A percentile compares a stretch with the other conserved stretches of the same genome.
Evolutionary conservation across 1,140 invertebrate genomes (phyloP).

Genomic region (Asbolus verrucosus): DNA sequence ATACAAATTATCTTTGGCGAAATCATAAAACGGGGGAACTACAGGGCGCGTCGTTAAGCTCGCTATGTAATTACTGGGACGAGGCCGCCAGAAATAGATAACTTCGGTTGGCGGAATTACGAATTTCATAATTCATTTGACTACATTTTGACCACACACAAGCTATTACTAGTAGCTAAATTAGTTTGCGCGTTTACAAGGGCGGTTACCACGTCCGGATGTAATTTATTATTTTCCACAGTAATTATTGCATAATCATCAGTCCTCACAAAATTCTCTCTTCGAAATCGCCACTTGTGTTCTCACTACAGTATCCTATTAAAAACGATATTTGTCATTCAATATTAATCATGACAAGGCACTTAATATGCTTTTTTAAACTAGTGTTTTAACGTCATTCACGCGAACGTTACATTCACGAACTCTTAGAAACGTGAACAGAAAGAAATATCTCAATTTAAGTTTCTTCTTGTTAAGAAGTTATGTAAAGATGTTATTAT

Average conservation of each 20-base stretch:
- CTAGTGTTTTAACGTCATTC: no score
- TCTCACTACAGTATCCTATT: no score
- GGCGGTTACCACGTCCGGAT: constrained; percentile 19
- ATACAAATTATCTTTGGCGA: constrained; percentile 5
- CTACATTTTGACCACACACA: constrained; percentile 43
- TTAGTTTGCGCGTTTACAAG: constrained; percentile 41
- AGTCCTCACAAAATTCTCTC: constrained; percentile 1
- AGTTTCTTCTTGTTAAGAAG: no score
- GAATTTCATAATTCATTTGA: constrained; percentile 48
- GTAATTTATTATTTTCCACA: constrained; percentile 34
- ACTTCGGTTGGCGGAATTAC: constrained; percentile 47
- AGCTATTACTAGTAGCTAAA: constrained; percentile 36
- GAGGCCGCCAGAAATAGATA: constrained; percentile 44
- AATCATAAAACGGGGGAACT: constrained; percentile 11
- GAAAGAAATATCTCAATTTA: no score
- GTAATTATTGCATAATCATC: constrained; percentile 31
- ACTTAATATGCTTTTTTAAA: no score
- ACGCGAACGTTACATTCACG: no score
- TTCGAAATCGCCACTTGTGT: no score
- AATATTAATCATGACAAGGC: no score
- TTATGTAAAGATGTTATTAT: no score
- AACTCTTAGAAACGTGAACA: no score
- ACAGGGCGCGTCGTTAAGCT: constrained; percentile 23
- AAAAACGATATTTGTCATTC: no score
- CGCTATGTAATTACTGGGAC: constrained; percentile 40